Conservation (phyloP, 2,797 vertebrate species). For the Leptodactylus fallax region DNA sequence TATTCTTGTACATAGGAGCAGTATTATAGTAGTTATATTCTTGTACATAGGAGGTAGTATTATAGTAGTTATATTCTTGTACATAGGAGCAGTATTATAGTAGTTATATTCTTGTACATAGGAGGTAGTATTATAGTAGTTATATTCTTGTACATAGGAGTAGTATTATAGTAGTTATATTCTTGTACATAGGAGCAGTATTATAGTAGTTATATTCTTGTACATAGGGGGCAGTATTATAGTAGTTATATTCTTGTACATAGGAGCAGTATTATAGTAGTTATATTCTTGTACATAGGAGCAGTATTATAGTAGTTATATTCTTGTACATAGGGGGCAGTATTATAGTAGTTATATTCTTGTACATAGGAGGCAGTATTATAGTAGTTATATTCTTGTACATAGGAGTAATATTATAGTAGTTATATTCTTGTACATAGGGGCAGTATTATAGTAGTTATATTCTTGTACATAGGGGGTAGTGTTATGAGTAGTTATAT, state of each 20-base stretch:
- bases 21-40: conserved; percentile 13
- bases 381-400: conserved; percentile 19
- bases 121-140: conserved; percentile 1
- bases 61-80: conserved; percentile 18
- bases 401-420: neutral
- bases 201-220: too few relatives aligned
- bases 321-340: neutral
- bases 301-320: conserved; percentile 8
- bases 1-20: neutral
- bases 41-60: neutral
- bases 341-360: conserved; percentile 17
- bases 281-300: conserved; percentile 15
- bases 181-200: too few relatives aligned
- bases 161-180: too few relatives aligned
- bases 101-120: conserved; percentile 14
- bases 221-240: neutral
- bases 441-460: conserved; percentile 10
- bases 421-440: conserved; percentile 13
- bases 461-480: neutral
- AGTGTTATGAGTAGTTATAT: conserved; percentile 14
- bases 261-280: conserved; percentile 9
- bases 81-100: conserved; percentile 9
- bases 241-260: conserved; percentile 10
- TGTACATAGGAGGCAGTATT: conserved; percentile 10
- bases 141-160: neutral